Conservation (phyloP, 2,888 invertebrate genomes). For the Campopleginae sp. region DNA sequence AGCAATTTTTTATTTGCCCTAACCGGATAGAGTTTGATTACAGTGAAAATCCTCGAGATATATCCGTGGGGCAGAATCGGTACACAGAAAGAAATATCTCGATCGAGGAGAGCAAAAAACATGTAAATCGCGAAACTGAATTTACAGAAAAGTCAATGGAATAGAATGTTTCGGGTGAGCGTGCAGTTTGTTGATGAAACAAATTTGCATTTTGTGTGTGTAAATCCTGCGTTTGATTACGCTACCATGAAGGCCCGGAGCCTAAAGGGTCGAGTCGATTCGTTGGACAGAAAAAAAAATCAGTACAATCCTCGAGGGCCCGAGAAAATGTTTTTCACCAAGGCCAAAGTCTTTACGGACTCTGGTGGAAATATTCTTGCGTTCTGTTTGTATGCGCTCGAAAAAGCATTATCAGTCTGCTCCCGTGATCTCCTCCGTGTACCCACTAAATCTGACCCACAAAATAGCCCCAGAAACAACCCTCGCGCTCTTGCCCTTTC, state of each 20-base stretch:
- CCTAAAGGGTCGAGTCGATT: constrained; percentile 46
- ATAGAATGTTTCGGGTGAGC: too few relatives aligned
- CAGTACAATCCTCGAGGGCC: constrained; percentile 60
- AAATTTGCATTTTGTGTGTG: too few relatives aligned
- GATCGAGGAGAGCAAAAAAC: not conserved
- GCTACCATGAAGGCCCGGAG: too few relatives aligned
- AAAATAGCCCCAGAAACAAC: constrained; percentile 76
- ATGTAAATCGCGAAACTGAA: not conserved
- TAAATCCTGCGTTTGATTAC: too few relatives aligned
- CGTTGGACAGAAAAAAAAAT: constrained; percentile 36
- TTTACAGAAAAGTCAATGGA: not conserved
- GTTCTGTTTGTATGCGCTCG: constrained; percentile 54
- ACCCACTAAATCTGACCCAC: constrained; percentile 80
- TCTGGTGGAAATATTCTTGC: constrained; percentile 44
- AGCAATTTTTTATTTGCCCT: constrained; percentile 12
- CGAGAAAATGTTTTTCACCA: constrained; percentile 36
- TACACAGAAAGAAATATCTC: not conserved
- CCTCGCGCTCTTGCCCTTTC: constrained; percentile 56
- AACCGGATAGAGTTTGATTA: constrained; percentile 38
- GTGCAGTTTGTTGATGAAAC: too few relatives aligned
- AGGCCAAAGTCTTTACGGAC: constrained; percentile 42
- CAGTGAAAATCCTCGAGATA: constrained; percentile 22
- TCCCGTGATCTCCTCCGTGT: constrained; percentile 80
- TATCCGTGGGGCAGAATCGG: constrained; percentile 12
- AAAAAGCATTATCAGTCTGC: constrained; percentile 83